Conservation (phyloP, 2,888 invertebrate genomes). For the Phaonia tiefii region DNA sequence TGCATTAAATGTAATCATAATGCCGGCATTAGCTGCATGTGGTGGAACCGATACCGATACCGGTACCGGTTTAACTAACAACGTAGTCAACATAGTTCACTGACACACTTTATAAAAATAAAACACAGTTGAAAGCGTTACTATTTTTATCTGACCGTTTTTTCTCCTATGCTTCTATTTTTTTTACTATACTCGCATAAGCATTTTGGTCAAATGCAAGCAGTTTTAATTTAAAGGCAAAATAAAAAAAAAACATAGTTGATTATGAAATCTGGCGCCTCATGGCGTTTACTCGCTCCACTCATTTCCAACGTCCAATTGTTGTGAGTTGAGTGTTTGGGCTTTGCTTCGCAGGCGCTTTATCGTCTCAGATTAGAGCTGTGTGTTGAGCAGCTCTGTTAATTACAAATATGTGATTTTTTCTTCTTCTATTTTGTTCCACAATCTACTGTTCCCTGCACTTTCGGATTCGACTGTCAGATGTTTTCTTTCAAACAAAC, state of each 20-base stretch:
- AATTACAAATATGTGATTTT: constrained; percentile 27
- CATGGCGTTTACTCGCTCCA: background rate
- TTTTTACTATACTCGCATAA: no score
- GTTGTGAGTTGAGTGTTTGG: background rate
- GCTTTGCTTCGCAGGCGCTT: background rate
- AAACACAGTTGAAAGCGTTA: constrained; percentile 15
- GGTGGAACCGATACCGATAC: constrained; percentile 47
- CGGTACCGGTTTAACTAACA: constrained; percentile 43
- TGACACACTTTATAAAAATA: constrained; percentile 58
- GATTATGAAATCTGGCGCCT: constrained; percentile 64
- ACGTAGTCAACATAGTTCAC: constrained; percentile 52
- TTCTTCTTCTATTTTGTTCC: background rate
- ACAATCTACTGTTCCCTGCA: background rate
- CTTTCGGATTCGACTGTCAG: background rate
- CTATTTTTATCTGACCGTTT: constrained; percentile 19
- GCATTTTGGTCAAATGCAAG: constrained; percentile 49
- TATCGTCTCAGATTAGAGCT: constrained; percentile 28
- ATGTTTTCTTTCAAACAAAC: constrained; percentile 37
- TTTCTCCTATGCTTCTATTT: background rate
- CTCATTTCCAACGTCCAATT: background rate
- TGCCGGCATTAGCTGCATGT: constrained; percentile 24
- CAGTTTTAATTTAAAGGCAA: constrained; percentile 5
- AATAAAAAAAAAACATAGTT: background rate
- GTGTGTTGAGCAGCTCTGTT: no score
- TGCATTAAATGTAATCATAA: constrained; percentile 55